A percentile compares a stretch with the other conserved stretches of the same genome.
These are phyloP conservation scores for Crotalus viridis DNA, from an alignment of 2,113 vertebrate genomes.

Conservation along the genomic window DNA sequence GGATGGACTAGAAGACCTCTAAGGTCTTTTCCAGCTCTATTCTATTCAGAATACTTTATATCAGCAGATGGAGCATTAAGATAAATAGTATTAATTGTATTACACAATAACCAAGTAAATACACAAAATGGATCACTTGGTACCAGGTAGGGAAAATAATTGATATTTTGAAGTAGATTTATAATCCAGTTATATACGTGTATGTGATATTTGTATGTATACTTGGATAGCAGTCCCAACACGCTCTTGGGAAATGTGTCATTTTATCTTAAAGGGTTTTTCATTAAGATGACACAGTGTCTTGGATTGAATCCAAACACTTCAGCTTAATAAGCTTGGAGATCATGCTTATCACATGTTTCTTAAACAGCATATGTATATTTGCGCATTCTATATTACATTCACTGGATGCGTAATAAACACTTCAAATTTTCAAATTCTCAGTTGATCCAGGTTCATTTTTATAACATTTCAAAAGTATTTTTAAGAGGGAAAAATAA, in stretches of 20 bases:
- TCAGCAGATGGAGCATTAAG: slow-evolving; percentile 63
- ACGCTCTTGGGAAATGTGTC: background rate
- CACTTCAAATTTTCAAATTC: background rate
- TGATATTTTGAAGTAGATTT: background rate
- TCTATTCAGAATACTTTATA: background rate
- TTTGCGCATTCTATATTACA: background rate
- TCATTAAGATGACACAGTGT: background rate
- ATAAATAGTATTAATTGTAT: slow-evolving; percentile 46
- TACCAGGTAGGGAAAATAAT: slow-evolving; percentile 38
- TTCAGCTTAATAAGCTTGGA: background rate
- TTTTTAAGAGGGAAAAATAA: background rate
- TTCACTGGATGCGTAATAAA: background rate
- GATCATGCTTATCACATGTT: background rate
- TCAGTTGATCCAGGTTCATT: background rate
- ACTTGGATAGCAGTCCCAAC: background rate
- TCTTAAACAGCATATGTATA: background rate
- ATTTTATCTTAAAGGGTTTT: background rate
- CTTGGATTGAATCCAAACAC: background rate
- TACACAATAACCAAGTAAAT: slow-evolving; percentile 44
- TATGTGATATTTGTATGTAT: background rate
- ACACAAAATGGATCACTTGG: slow-evolving; percentile 47
- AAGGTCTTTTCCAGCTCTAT: no score
- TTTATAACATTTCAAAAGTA: background rate
- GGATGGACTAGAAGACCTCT: no score
- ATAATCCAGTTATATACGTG: background rate